Conservation (phyloP, 2,888 invertebrate species). For the Rhimphoctona megacephalus region DNA sequence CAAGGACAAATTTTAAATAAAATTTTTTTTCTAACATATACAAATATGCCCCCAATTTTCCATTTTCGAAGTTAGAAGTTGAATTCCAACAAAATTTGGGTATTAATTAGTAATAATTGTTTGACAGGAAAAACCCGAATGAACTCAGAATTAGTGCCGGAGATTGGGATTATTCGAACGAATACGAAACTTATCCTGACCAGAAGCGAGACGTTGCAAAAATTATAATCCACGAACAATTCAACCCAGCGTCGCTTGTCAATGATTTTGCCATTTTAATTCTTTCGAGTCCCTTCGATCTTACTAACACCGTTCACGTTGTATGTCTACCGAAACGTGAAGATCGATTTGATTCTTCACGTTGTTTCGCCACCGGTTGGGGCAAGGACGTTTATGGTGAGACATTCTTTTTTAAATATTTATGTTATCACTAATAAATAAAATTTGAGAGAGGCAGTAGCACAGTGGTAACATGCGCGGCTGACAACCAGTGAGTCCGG, state of each 20-base stretch:
- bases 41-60: no score
- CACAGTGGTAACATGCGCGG: no score
- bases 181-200: conserved; percentile 89
- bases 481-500: no score
- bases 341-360: conserved; percentile 84
- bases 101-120: background rate
- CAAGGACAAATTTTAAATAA: no score
- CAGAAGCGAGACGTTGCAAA: conserved; percentile 89
- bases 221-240: conserved; percentile 88
- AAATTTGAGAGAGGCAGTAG: no score
- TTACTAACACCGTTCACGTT: conserved; percentile 89
- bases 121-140: conserved; percentile 72
- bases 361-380: conserved; percentile 91
- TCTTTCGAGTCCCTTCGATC: conserved; percentile 87
- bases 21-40: no score
- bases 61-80: no score
- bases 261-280: conserved; percentile 92
- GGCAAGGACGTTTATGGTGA: conserved; percentile 90
- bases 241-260: conserved; percentile 88
- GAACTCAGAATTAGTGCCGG: conserved; percentile 88
- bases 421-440: no score
- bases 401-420: background rate
- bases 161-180: conserved; percentile 93
- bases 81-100: no score
- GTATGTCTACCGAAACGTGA: conserved; percentile 88